phyloP scores from a whole-genome alignment of 2,113 vertebrate genomes.

The Malaclemys terrapin region DNA sequence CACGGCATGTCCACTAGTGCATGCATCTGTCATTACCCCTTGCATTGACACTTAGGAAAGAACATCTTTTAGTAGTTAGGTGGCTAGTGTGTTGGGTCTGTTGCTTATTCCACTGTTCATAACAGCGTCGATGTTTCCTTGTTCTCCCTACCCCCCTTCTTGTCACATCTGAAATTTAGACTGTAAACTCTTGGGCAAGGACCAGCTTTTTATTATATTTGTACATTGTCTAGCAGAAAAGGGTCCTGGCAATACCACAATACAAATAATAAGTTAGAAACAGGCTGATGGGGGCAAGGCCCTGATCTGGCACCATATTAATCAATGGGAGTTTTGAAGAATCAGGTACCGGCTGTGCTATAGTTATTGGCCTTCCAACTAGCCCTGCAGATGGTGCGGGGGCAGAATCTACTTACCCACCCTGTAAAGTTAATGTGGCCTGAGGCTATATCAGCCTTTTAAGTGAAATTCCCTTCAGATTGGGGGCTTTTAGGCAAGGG shows the following conservation, averaged over 20 bases:
- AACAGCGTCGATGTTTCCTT: background rate
- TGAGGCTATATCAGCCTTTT: background rate
- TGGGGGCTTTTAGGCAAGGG: background rate
- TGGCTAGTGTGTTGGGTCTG: background rate
- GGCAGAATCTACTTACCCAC: background rate
- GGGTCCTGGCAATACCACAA: background rate
- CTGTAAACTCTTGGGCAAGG: background rate
- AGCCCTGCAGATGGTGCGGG: rapidly evolving
- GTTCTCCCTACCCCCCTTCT: background rate
- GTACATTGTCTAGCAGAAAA: background rate
- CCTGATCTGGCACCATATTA: background rate
- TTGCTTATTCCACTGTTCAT: background rate
- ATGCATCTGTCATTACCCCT: background rate
- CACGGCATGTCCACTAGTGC: background rate
- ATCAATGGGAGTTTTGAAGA: background rate
- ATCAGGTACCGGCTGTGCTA: background rate
- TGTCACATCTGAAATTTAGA: background rate
- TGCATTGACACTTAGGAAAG: background rate
- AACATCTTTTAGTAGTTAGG: background rate
- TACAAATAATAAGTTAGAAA: background rate
- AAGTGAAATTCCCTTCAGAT: background rate
- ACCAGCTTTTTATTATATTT: background rate
- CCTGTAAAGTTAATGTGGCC: background rate
- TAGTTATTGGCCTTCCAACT: background rate
- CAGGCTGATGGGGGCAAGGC: background rate